Base-by-base conservation (phyloP, 1,140 invertebrate species). In the Macrobrachium nipponense region DNA sequence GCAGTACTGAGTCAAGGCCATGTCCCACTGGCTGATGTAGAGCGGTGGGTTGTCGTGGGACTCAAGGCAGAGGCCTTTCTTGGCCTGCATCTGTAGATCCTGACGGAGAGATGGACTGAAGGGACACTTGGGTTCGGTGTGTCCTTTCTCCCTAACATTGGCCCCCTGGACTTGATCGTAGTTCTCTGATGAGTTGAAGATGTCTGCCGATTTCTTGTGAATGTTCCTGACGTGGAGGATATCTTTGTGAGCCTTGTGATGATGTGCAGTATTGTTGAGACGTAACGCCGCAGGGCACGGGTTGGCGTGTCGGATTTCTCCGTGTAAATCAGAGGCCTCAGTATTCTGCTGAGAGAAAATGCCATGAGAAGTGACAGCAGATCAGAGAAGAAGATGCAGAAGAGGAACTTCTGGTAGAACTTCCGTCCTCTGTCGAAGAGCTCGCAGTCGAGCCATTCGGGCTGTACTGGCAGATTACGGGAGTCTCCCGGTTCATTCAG, bases 221-320 rank as follows among this genome's bases (percentile, higher is more conserved):
- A 93, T 90, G 23, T 87, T 90, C 15, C 92, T 90, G 0, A 94
- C 93, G 0, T 72, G 86, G 59, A 90, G 86, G 18, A 93, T 91
- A 20, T 92, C 92, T 10, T 91, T 90, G 61, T 92, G 90, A 0
- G 91, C 93, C 0, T 84, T 78, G 61, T 90, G 5, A 93, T 90
- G 20, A 95, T 94, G 89, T 97, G 95, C 5, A 94, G 91, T 64
- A 95, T 91, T 0, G 95, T 96, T 2, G 93, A 93, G 2, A 95
- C 90, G 90, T 97, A 97, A 88, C 97, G 92, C 83, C 93, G 93
- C 90, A 96, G 96, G 0, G 96, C 94, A 89, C 91, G 89, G 90
- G 89, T 90, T 88, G 90, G 90, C 89, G 90, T 93, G 91, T 90
- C 90, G 84, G 90, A 91, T 90, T 92, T 89, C 90, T 92, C 78